Percentiles rank a stretch among this genome's conserved stretches.
Conservation (phyloP, 2,888 invertebrate genomes). For the Dilophus febrilis region DNA sequence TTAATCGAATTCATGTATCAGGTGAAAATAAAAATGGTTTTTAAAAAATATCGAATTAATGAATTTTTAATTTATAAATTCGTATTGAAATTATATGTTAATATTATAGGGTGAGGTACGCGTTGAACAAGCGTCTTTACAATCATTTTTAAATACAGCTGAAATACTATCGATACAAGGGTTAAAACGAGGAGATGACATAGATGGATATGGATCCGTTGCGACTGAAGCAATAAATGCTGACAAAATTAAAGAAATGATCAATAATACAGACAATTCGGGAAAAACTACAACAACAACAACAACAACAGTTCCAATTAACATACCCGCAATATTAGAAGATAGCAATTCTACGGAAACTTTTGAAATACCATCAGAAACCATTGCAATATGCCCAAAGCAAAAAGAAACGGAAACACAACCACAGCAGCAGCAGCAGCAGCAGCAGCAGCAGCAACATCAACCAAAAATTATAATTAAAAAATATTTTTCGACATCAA, state of each 20-base stretch:
- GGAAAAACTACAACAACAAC: too few relatives aligned
- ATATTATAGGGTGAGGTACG: constrained; percentile 60
- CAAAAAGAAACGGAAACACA: too few relatives aligned
- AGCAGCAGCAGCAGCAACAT: too few relatives aligned
- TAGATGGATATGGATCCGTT: neutral
- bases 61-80: too few relatives aligned
- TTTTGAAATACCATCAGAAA: too few relatives aligned
- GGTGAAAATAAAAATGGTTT: constrained; percentile 15
- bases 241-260: neutral
- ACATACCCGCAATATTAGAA: neutral
- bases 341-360: neutral
- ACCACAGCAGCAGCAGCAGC: too few relatives aligned
- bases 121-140: constrained; percentile 59
- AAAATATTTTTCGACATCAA: too few relatives aligned
- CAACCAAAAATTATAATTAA: too few relatives aligned
- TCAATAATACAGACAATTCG: neutral
- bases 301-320: constrained; percentile 1
- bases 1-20: constrained; percentile 68
- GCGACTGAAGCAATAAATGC: neutral
- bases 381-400: too few relatives aligned
- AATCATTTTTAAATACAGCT: constrained; percentile 61
- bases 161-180: constrained; percentile 62
- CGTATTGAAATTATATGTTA: too few relatives aligned
- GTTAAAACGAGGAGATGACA: constrained; percentile 42
- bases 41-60: too few relatives aligned